phyloP scores from a whole-genome alignment of 2,113 vertebrate species.

The Epinephelus cyanopodus region DNA sequence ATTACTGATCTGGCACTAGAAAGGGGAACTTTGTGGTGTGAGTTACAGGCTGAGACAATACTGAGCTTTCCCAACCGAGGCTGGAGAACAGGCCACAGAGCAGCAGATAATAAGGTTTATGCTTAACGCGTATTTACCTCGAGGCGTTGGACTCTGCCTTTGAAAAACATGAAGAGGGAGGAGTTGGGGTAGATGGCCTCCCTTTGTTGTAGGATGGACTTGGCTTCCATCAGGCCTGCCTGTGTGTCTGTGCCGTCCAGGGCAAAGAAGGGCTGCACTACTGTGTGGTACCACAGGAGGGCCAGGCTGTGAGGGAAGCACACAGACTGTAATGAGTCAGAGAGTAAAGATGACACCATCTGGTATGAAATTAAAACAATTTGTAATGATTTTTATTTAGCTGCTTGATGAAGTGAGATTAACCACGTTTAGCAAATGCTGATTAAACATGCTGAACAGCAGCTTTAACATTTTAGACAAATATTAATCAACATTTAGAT shows the following conservation, averaged over 20 bases:
- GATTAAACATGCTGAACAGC: background rate
- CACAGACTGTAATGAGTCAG: conserved; percentile 1
- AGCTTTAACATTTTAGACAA: background rate
- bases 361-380: background rate
- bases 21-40: conserved; percentile 36
- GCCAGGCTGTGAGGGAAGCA: conserved; percentile 85
- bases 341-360: background rate
- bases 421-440: background rate
- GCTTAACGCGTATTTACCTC: conserved; percentile 83
- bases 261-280: conserved; percentile 96
- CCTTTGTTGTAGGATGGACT: conserved; percentile 92
- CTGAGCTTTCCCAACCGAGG: background rate
- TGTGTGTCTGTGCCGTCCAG: conserved; percentile 92
- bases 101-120: background rate
- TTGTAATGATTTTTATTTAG: background rate
- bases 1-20: conserved; percentile 93
- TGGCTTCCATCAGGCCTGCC: conserved; percentile 91
- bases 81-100: background rate
- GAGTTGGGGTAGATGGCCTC: conserved; percentile 94
- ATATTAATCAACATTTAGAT: background rate
- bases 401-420: background rate
- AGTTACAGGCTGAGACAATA: conserved; percentile 10
- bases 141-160: conserved; percentile 94
- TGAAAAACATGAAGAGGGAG: conserved; percentile 97
- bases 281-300: conserved; percentile 96